Base-by-base conservation (phyloP, 2,113 vertebrate species). In the Regulus satrapa region DNA sequence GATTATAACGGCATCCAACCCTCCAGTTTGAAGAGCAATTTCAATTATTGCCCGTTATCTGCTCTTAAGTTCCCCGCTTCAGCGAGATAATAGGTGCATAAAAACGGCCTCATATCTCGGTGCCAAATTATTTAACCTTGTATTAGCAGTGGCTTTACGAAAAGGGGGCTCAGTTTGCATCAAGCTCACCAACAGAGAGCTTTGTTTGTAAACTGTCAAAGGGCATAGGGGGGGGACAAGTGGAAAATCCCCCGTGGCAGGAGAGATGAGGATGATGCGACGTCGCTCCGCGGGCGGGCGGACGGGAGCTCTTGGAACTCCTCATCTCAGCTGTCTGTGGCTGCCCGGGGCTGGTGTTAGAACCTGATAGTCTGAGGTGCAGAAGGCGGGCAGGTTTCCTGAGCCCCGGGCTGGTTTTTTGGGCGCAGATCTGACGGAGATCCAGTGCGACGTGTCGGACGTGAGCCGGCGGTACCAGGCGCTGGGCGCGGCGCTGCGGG, bases 381-480 rank as follows among this genome's bases (percentile, higher is more conserved):
- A 11, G n/a, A 1, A 1, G 0, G 2, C 0, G 1, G 68, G 45
- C 32, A 3, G 18, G 0, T 3, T 1, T 29, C 13, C 68, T 83
- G n/a, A 56, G n/a, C 1, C 78, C 72, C 26, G 1, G 56, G 49
- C 88, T 59, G 92, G 43, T 87, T 74, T 78, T 14, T 12, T 84
- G 74, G 78, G 21, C 12, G 46, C 97, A 99, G 99, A 99, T 95
- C 98, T 99, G 97, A 99, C 99, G 0, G 98, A 99, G 97, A 99
- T 99, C 93, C 99, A 99, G 97, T 98, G 99, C 9, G 98, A 98
- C 7, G 97, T 99, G 93, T 98, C 99, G 1, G 99, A 99, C 3
- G 98, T 99, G 91, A 99, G 97, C 87, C 88, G 94, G 66, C 98
- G 96, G 56, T 98, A 99, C 49, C 99, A 99, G 87, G 94, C 92